Conservation (phyloP, 2,113 vertebrate species). For the Pimephales promelas region DNA sequence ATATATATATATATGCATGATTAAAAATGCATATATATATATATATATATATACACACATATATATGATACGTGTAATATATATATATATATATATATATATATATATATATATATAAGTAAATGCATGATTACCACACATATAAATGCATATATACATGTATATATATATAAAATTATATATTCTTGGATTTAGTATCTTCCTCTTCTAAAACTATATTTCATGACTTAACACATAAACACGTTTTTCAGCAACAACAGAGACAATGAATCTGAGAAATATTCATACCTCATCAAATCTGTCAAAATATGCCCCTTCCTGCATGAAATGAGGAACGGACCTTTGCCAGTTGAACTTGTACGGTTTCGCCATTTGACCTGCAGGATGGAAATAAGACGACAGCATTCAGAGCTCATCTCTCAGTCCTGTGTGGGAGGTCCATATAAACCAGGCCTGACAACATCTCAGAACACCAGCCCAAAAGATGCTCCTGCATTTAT, state of each 20-base stretch:
- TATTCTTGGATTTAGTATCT: neutral
- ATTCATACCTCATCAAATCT: conserved; percentile 94
- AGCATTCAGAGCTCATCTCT: neutral
- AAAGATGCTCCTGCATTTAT: neutral
- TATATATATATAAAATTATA: too few species aligned
- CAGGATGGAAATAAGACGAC: conserved; percentile 54
- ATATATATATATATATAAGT: too few species aligned
- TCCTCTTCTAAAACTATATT: neutral
- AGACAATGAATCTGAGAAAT: neutral
- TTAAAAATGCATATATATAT: too few species aligned
- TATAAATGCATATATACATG: neutral
- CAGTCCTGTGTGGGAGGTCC: conserved; percentile 4
- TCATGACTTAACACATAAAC: neutral
- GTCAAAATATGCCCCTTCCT: conserved; percentile 92
- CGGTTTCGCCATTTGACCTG: conserved; percentile 94
- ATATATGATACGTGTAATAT: too few species aligned
- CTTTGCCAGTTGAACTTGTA: conserved; percentile 99
- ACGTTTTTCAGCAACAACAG: neutral
- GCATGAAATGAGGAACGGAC: conserved; percentile 89
- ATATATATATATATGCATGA: too few species aligned
- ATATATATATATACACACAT: too few species aligned
- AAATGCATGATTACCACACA: too few species aligned
- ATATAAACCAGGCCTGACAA: neutral
- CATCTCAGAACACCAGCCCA: neutral
- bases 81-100: neutral